Evolutionary conservation across 2,888 invertebrate genomes (phyloP).

Genomic region (Notocelia uddmanniana): DNA sequence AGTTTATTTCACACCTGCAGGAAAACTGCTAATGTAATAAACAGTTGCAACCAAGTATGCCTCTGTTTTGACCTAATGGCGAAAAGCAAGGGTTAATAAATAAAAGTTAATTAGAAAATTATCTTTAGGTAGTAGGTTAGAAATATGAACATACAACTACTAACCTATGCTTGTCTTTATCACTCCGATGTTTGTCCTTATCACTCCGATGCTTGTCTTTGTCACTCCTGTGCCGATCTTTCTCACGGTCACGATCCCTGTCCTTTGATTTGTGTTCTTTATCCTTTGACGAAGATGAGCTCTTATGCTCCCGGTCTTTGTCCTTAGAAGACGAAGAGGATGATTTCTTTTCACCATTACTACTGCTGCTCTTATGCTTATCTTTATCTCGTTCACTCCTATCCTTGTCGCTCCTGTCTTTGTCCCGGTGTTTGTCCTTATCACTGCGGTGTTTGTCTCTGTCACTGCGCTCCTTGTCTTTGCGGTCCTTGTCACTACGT

Average conservation of each 20-base stretch:
- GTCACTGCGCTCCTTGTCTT: constrained; percentile 65
- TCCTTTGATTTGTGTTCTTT: constrained; percentile 67
- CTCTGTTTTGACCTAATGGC: too few relatives aligned
- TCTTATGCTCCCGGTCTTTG: constrained; percentile 64
- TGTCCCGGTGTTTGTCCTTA: constrained; percentile 54
- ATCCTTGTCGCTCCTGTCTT: constrained; percentile 59
- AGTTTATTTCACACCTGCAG: too few relatives aligned
- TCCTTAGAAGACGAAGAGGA: constrained; percentile 72
- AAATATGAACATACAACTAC: constrained; percentile 9
- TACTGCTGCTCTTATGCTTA: constrained; percentile 65
- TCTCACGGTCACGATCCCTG: constrained; percentile 68
- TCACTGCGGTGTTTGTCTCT: constrained; percentile 62
- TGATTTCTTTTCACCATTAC: constrained; percentile 68
- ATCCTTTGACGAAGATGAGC: constrained; percentile 62
- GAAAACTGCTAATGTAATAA: too few relatives aligned
- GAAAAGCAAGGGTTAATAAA: too few relatives aligned
- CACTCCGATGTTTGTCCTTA: constrained; percentile 72
- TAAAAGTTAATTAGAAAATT: too few relatives aligned
- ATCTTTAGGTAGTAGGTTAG: background rate
- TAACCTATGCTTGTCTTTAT: constrained; percentile 87
- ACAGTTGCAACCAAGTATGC: too few relatives aligned
- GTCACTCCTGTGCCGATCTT: constrained; percentile 74
- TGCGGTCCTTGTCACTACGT: constrained; percentile 67
- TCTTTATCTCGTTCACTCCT: constrained; percentile 62
- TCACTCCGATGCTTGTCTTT: constrained; percentile 81